Conservation (phyloP, 2,797 vertebrate genomes). For the Pipistrellus pygmaeus region DNA sequence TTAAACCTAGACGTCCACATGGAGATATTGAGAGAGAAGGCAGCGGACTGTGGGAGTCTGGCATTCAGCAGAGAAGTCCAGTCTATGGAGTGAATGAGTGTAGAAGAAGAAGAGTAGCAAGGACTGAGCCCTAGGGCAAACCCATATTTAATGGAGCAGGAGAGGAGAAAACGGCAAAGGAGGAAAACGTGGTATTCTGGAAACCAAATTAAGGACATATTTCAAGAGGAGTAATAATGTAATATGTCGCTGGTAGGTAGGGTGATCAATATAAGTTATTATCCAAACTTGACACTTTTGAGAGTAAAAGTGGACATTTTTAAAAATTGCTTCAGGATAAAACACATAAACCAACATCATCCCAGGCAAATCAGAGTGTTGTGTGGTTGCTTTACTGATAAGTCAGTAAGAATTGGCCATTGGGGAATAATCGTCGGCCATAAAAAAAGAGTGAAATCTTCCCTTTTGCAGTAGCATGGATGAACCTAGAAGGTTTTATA, state of each 20-base stretch:
- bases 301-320: not conserved
- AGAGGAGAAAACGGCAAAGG: not conserved
- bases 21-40: not conserved
- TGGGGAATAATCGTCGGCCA: not conserved
- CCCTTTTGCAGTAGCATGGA: not conserved
- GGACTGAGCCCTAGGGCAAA: not conserved
- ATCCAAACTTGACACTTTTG: slow-evolving; percentile 14
- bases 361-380: not conserved
- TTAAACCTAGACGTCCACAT: not conserved
- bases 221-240: not conserved
- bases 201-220: not conserved
- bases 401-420: not conserved
- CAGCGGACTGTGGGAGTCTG: not conserved
- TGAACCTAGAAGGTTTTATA: not conserved
- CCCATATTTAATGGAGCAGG: not conserved
- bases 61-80: not conserved
- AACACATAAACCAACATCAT: not conserved
- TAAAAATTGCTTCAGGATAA: not conserved
- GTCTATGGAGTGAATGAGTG: not conserved
- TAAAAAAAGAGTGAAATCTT: not conserved
- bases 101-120: not conserved
- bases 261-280: not conserved
- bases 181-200: not conserved
- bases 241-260: not conserved
- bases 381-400: not conserved